Conservation (phyloP, 1,140 invertebrate genomes). For the Pissodes strobi region DNA sequence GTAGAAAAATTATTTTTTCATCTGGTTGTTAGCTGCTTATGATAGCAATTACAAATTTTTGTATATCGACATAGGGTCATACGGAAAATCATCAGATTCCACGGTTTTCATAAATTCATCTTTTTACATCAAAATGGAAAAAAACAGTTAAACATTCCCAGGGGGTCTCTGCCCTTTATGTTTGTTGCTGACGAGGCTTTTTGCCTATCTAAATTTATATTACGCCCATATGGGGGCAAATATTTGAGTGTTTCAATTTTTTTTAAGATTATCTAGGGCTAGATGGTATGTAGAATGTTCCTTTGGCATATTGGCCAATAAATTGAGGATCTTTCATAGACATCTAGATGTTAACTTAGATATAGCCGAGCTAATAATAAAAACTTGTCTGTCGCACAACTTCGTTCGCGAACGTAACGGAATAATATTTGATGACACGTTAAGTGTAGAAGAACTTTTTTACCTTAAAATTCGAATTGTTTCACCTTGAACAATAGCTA, state of each 20-base stretch:
- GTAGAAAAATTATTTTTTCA: constrained; percentile 49
- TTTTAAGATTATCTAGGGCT: constrained; percentile 55
- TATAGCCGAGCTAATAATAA: constrained; percentile 18
- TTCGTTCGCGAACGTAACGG: constrained; percentile 6
- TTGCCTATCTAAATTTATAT: no score
- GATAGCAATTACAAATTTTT: constrained; percentile 8
- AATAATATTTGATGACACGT: constrained; percentile 48
- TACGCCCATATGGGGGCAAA: no score
- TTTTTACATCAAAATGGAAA: constrained; percentile 43
- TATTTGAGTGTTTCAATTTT: constrained; percentile 53
- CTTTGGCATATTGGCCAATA: constrained; percentile 49
- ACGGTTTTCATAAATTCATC: constrained; percentile 50
- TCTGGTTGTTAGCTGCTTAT: constrained; percentile 33
- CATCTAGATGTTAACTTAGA: constrained; percentile 18
- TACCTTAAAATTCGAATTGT: background rate
- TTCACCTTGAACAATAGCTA: background rate
- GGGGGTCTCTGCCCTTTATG: no score
- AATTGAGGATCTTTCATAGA: constrained; percentile 43
- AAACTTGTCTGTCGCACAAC: constrained; percentile 21
- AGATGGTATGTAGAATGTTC: constrained; percentile 56
- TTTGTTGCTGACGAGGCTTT: no score
- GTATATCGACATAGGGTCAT: no score
- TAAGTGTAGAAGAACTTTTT: background rate
- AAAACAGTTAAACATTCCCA: constrained; percentile 41
- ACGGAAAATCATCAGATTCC: no score